Conservation (phyloP, 2,113 vertebrate species). For the Erythrocercus mccallii region DNA sequence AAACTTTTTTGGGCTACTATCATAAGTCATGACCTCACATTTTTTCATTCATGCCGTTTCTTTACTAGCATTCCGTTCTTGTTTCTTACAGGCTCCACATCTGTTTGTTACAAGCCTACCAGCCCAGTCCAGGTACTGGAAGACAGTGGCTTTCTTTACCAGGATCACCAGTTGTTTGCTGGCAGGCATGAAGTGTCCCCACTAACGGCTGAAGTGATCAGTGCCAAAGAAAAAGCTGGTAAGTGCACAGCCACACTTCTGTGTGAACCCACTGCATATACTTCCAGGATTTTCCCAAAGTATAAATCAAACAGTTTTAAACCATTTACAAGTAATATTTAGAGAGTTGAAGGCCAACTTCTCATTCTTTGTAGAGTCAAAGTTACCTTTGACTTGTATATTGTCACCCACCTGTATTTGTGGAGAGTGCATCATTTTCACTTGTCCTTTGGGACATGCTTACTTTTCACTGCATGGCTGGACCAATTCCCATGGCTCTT, state of each 20-base stretch:
- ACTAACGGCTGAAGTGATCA: constrained; percentile 46
- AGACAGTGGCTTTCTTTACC: constrained; percentile 64
- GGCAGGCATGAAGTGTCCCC: constrained; percentile 68
- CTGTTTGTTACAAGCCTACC: constrained; percentile 65
- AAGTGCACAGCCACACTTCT: background rate
- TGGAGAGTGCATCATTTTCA: background rate
- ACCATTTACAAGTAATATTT: background rate
- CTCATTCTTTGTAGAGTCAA: background rate
- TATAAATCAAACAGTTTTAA: background rate
- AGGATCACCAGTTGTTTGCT: constrained; percentile 66
- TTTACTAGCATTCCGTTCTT: background rate
- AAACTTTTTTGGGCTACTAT: background rate
- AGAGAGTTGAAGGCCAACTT: background rate
- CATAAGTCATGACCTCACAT: background rate
- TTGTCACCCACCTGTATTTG: background rate
- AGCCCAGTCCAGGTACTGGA: constrained; percentile 66
- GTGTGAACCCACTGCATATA: background rate
- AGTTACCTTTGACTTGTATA: background rate
- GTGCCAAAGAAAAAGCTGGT: constrained; percentile 73
- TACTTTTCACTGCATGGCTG: background rate
- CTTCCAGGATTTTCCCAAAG: background rate
- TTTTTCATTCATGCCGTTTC: background rate
- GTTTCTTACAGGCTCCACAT: constrained; percentile 60
- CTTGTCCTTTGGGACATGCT: background rate
- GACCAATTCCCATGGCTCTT: background rate